Percentiles rank a stretch among this genome's conserved stretches.
Conservation (phyloP, 2,797 vertebrate genomes). For the Phrynocephalus vlangalii region DNA sequence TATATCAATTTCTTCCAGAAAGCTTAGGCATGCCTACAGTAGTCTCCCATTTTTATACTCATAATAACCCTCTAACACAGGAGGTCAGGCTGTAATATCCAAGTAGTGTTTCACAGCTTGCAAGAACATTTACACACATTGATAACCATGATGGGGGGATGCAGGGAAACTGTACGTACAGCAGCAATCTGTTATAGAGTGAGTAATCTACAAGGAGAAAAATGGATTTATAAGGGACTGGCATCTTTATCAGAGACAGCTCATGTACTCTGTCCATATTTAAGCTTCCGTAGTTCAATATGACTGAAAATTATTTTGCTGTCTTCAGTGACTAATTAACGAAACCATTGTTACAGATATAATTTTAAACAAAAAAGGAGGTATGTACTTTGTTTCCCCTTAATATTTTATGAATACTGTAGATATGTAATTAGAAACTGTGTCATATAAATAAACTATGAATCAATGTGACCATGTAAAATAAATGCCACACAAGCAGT, state of each 20-base stretch:
- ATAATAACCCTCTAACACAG: background rate
- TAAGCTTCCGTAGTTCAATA: constrained; percentile 37
- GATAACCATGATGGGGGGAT: background rate
- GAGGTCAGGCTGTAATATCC: background rate
- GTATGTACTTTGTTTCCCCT: constrained; percentile 33
- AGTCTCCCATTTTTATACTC: background rate
- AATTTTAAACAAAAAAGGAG: constrained; percentile 53
- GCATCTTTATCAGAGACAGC: background rate
- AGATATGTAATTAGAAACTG: constrained; percentile 62
- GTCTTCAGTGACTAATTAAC: constrained; percentile 53
- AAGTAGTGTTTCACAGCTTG: background rate
- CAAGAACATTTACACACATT: background rate
- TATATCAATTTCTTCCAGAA: background rate
- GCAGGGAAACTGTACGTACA: background rate
- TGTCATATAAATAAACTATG: constrained; percentile 60
- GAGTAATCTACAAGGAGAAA: background rate
- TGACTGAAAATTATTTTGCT: constrained; percentile 51
- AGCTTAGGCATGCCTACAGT: background rate
- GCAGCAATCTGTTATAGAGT: background rate
- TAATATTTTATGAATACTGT: constrained; percentile 51
- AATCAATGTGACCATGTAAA: constrained; percentile 36
- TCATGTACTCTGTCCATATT: background rate
- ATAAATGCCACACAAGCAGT: constrained; percentile 44
- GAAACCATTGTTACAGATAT: constrained; percentile 47
- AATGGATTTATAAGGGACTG: background rate